Conservation (phyloP, 1,140 invertebrate genomes). For the Thrips palmi region DNA sequence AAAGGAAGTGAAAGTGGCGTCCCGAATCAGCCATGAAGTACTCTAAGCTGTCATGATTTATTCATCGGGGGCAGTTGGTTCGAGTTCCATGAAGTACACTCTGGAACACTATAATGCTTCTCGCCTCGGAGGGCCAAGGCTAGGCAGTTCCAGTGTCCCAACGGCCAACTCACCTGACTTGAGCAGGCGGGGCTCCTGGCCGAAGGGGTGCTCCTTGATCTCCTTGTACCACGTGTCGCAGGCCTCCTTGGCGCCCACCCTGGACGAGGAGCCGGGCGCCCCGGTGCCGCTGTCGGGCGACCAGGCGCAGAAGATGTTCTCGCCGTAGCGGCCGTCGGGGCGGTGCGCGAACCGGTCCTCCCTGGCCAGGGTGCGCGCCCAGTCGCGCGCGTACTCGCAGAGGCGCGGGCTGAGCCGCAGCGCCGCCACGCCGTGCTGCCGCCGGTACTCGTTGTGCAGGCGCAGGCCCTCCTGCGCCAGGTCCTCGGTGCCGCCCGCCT, state of each 20-base stretch:
- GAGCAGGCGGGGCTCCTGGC: conserved; percentile 27
- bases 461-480: conserved; percentile 33
- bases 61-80: no score
- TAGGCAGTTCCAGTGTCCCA: no score
- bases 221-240: conserved; percentile 50
- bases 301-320: conserved; percentile 46
- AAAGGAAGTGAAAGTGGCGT: no score
- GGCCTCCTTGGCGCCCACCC: conserved; percentile 40
- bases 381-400: conserved; percentile 34
- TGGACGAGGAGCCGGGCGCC: no score
- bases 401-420: conserved; percentile 36
- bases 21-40: no score
- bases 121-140: no score
- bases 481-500: background rate
- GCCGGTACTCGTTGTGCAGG: conserved; percentile 59
- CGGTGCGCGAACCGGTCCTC: conserved; percentile 44
- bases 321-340: conserved; percentile 36
- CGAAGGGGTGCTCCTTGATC: conserved; percentile 33
- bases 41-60: no score
- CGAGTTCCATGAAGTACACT: no score
- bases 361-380: conserved; percentile 55
- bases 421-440: conserved; percentile 45
- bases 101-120: no score
- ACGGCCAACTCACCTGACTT: conserved; percentile 9
- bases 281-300: conserved; percentile 40